Evolutionary conservation across 2,888 invertebrate species (phyloP), one percentile per base, ranked within the genome.

Genomic region (Diploptera punctata): DNA sequence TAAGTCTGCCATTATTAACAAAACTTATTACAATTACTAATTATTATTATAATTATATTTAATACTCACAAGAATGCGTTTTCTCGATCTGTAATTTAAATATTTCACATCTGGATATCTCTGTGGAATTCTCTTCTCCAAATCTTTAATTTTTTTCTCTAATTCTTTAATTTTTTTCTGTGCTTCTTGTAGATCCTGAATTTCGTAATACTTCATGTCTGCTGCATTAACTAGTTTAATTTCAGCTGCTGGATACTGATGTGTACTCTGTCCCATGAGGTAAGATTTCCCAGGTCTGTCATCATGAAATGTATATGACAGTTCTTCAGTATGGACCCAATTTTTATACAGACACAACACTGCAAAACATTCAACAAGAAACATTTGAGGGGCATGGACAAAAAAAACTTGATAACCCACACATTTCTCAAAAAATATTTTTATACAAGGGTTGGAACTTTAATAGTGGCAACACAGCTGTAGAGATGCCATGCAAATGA

Each of bases 101-200:
- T 95, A 97, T 81, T 93, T 93, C 0, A 99, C 97, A 81, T 93
- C 91, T 0, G 97, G 97, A 85, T 93, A 97, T 77, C 91, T 91
- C 78, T 94, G 94, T 1, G 93, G 92, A 60, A 93, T 87, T 79
- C 90, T 87, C 2, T 88, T 87, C 81, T 94, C 94, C 61, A 95
- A 81, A 68, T 89, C 85, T 67, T 87, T 86, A 47, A 95, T 85
- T 83, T 92, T 93, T 75, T 89, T 88, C 81, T 93, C 93, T 68
- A 95, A 81, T 69, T 88, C 88, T 47, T 86, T 85, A 75, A 94
- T 87, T 78, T 88, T 87, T 33, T 83, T 83, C 76, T 87, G 88
- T 0, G 92, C 91, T 77, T 90, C 89, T 29, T 18, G 26, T 16
- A 65, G 10, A 16, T 47, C 24, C n/a, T n/a, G 16, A 16, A 29